phyloP scores from a whole-genome alignment of 2,888 invertebrate genomes.

The Pyrochroa serraticornis region DNA sequence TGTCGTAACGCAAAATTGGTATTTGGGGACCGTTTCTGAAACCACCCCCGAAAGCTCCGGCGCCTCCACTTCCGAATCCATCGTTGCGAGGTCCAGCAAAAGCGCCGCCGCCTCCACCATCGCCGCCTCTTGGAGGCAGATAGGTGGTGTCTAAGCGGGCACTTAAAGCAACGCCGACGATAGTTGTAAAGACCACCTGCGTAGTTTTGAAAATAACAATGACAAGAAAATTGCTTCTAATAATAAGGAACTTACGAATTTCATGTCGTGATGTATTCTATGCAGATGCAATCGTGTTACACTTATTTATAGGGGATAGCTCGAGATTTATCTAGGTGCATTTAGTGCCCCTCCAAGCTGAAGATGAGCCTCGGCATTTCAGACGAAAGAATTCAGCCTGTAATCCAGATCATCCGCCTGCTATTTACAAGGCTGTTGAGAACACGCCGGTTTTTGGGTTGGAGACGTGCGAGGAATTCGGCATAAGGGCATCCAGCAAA shows the following conservation, averaged over 20 bases:
- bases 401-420: conserved; percentile 30
- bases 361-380: conserved; percentile 33
- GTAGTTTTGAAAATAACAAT: conserved; percentile 7
- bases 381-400: conserved; percentile 26
- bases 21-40: conserved; percentile 44
- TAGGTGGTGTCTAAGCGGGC: conserved; percentile 66
- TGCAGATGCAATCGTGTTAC: conserved; percentile 33
- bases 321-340: conserved; percentile 32
- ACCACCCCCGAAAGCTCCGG: conserved; percentile 28
- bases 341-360: conserved; percentile 32
- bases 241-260: conserved; percentile 39
- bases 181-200: conserved; percentile 57
- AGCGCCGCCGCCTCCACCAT: conserved; percentile 46
- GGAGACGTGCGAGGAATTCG: conserved; percentile 5
- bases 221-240: not conserved
- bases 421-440: conserved; percentile 22
- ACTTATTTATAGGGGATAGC: conserved; percentile 38
- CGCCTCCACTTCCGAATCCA: conserved; percentile 30
- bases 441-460: conserved; percentile 22
- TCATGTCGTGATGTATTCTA: conserved; percentile 39
- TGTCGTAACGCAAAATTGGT: conserved; percentile 48
- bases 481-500: not conserved
- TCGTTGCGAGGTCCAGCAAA: conserved; percentile 37
- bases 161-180: conserved; percentile 56
- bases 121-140: conserved; percentile 63